Percentiles rank a stretch among this genome's conserved stretches.
phyloP scores from a whole-genome alignment of 2,797 vertebrate genomes.

The Macropus fuliginosus region DNA sequence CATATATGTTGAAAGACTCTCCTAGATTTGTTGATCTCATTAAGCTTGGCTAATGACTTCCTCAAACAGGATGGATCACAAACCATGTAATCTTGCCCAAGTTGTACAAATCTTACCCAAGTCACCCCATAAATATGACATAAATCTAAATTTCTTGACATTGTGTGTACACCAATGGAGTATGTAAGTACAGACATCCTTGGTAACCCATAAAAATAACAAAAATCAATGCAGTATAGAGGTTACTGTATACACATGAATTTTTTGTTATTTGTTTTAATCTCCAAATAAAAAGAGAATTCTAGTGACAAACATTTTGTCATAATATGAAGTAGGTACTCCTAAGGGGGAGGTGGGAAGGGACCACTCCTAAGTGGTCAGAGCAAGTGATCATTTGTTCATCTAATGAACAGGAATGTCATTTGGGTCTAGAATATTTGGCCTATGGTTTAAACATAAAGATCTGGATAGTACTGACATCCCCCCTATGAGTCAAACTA shows the following conservation, averaged over 20 bases:
- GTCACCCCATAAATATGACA: not conserved
- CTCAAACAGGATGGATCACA: not conserved
- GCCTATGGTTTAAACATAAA: not conserved
- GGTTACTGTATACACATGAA: not conserved
- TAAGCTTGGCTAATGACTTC: not conserved
- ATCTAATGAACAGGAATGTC: not conserved
- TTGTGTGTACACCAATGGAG: not conserved
- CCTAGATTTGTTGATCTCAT: too few relatives aligned
- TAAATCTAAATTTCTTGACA: not conserved
- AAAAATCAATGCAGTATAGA: conserved; percentile 4
- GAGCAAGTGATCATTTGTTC: not conserved
- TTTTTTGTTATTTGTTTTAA: not conserved
- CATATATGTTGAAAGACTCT: not conserved
- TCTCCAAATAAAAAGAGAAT: not conserved
- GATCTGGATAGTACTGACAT: not conserved
- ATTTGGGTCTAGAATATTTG: not conserved
- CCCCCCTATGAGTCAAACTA: not conserved
- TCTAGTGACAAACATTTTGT: too few relatives aligned
- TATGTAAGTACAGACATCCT: not conserved
- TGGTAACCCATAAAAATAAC: not conserved
- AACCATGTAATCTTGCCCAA: not conserved
- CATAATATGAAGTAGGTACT: too few relatives aligned
- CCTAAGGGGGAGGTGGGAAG: not conserved
- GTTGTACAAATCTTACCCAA: not conserved
- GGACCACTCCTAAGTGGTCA: not conserved